Percentiles rank a stretch among this genome's conserved stretches.
Conservation (phyloP, 2,113 vertebrate genomes). For the Trichechus manatus region DNA sequence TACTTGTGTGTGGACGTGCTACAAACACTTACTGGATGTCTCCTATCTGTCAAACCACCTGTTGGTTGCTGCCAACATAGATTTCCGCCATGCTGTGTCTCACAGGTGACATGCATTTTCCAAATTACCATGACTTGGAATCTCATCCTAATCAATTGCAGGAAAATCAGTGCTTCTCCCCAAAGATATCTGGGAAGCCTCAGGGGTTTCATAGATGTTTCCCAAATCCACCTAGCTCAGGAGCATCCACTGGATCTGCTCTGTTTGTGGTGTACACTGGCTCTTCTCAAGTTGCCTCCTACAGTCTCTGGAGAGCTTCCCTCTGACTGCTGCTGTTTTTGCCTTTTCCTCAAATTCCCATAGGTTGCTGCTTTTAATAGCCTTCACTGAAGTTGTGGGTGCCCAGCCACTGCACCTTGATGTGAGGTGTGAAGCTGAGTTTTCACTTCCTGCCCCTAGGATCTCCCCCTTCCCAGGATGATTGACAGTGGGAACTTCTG, state of each 20-base stretch:
- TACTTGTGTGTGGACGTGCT: neutral
- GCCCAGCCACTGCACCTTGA: neutral
- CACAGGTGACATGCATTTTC: neutral
- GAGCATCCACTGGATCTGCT: rapidly evolving
- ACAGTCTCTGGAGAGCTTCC: rapidly evolving
- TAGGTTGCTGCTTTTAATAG: neutral
- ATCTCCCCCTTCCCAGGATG: neutral
- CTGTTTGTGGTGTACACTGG: rapidly evolving
- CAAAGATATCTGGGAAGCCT: neutral
- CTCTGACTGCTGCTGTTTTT: too few relatives aligned
- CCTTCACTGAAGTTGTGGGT: neutral
- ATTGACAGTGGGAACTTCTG: neutral
- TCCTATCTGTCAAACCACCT: neutral
- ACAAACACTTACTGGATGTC: neutral
- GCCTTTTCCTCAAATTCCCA: too few relatives aligned
- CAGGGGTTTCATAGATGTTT: neutral
- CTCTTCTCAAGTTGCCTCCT: neutral
- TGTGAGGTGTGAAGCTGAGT: neutral
- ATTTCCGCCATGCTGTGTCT: neutral
- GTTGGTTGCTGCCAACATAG: neutral
- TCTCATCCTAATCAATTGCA: neutral
- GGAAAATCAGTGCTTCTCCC: neutral
- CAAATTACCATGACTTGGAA: neutral
- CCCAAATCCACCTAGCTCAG: neutral
- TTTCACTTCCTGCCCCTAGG: neutral